Evolutionary conservation across 2,113 vertebrate genomes (phyloP).

Genomic region (Rhea pennata): DNA sequence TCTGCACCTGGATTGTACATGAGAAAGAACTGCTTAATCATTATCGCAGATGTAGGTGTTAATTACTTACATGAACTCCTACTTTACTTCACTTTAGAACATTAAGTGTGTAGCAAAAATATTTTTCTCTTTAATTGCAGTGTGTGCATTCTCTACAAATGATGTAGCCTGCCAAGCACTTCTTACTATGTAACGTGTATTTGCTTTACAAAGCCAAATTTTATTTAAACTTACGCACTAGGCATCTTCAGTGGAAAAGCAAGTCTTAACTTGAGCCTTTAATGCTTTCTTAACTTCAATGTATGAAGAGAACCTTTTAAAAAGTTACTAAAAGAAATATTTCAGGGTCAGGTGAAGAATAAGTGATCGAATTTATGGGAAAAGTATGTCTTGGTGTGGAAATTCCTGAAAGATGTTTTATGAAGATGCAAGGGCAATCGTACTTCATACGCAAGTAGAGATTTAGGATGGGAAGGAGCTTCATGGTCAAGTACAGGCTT

Average conservation of each 20-base stretch:
- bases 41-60: not conserved
- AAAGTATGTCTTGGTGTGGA: not conserved
- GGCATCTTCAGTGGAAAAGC: not conserved
- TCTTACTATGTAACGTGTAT: not conserved
- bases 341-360: not conserved
- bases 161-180: not conserved
- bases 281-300: not conserved
- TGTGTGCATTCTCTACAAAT: not conserved
- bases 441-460: not conserved
- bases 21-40: not conserved
- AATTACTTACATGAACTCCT: not conserved
- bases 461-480: not conserved
- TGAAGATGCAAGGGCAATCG: not conserved
- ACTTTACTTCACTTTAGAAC: slow-evolving; percentile 3
- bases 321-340: not conserved
- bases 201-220: not conserved
- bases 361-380: not conserved
- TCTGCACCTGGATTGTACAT: not conserved
- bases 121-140: not conserved
- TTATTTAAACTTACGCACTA: not conserved
- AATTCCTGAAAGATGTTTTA: not conserved
- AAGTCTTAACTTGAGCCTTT: not conserved
- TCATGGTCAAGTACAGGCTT: not conserved
- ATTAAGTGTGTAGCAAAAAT: not conserved
- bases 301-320: not conserved